Base-by-base conservation (phyloP, 2,888 invertebrate species). In the Cyrtodaria siliqua region DNA sequence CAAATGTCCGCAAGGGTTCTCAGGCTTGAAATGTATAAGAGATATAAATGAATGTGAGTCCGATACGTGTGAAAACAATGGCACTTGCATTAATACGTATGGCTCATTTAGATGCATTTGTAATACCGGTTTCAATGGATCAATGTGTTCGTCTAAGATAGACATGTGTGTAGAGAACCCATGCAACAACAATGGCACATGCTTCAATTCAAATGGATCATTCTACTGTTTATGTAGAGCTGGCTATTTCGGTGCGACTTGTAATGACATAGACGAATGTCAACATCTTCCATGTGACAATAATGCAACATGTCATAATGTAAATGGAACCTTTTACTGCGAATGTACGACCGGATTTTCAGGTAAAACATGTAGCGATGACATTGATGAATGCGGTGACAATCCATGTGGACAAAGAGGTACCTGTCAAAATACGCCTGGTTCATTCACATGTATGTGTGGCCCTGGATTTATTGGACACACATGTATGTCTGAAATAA, bases 371-470 rank as follows among this genome's bases (percentile, higher is more conserved):
- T 72, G 72, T 20, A 24, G 23, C 8, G 20, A 44, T 8, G 72
- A 72, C 38, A 55, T 61, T 12, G 42, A 72, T 27, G 72, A 72
- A 56, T 72, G 74, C 40, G 29, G 42, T 23, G 8, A 24, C 18
- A 14, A 26, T 16, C 55, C 56, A 8, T 68, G 68, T 42, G 33
- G 40, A 14, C 40, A 68, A 20, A 57, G 53, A 16, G 63, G 63
- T 18, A 24, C 40, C 1, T 71, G 71, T 33, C 52, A 57, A 26
- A 57, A 71, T 53, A 27, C 50, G 42, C 33, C 29, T 23, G 57
- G 74, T 2, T 49, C 68, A 0, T 74, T 56, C 38, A 44, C 38
- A 44, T 74, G 74, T 52, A 20, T 29, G 16, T 74, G 74, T 29
- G 3, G 24, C 8, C 16, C 18, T 16, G 64, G 64, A n/a, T 33